A percentile compares a stretch with the other conserved stretches of the same genome.
Evolutionary conservation across 2,797 vertebrate genomes (phyloP).

Genomic region (Sebastolobus altivelis): DNA sequence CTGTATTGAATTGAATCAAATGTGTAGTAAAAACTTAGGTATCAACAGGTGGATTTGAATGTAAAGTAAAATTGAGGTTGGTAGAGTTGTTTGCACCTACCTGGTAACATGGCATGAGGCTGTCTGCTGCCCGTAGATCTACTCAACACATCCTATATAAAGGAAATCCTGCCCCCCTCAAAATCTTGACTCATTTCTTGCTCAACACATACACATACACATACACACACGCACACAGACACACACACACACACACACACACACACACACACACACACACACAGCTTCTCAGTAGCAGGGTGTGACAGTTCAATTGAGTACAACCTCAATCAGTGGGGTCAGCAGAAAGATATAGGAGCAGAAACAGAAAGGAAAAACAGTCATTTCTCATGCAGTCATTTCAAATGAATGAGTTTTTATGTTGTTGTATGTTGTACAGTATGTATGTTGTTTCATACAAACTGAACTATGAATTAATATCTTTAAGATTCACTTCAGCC

Average conservation of each 20-base stretch:
- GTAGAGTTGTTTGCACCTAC: conserved; percentile 31
- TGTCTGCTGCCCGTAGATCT: neutral
- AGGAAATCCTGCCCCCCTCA: conserved; percentile 39
- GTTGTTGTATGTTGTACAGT: neutral
- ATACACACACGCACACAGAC: neutral
- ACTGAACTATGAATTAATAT: neutral
- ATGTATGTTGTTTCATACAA: neutral
- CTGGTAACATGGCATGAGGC: neutral
- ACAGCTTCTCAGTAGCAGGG: neutral
- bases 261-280: neutral
- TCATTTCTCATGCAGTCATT: too few relatives aligned
- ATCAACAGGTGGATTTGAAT: neutral
- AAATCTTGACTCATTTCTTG: conserved; percentile 31
- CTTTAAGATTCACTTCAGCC: neutral
- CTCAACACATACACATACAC: neutral
- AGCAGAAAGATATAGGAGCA: neutral
- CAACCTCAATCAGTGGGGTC: neutral
- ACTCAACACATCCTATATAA: neutral
- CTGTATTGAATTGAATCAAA: neutral
- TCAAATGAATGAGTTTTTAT: neutral
- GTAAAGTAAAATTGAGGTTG: neutral
- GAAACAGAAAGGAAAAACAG: neutral
- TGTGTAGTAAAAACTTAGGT: neutral
- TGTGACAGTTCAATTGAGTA: neutral
- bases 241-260: neutral